Evolutionary conservation across 2,888 invertebrate genomes (phyloP), one percentile per base, ranked within the genome.

Genomic region (Frankliniella fusca): DNA sequence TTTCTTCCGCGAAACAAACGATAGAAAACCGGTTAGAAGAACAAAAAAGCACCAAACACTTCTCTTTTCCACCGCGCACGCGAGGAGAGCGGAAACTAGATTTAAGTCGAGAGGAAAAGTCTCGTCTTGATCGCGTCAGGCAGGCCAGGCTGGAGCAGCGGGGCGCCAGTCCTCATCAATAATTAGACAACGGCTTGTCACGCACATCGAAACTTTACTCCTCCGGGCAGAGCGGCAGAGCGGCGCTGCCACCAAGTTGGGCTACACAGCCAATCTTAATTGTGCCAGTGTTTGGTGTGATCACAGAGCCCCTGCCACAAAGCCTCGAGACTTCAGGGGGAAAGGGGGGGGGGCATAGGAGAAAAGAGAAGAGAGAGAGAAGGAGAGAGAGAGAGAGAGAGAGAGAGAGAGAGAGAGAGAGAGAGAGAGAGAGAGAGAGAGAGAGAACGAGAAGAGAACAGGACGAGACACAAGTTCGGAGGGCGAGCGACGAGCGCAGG

Each of bases 391-490:
- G 81, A 38, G 81, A 79, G 82, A 23, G 65, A 65, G 27, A 50
- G 48, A 80, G 50, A 82, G 80, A 82, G 80, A 49, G 48, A 81
- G 50, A 80, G 28, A 61, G 48, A 27, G 81, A 81, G 49, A 76
- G 81, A 48, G 76, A 79, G 81, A 81, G 15, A 27, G 79, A 76
- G 61, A 80, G 80, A 80, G 49, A 38, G 81, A 79, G 82, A 23
- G 65, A 65, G 27, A 50, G 48, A 80, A 76, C 80, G 80, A 82
- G 80, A 49, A 81, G 50, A 80, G 28, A 61, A 12, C 50, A 70
- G 82, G 82, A 80, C 61, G 27, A 10, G 81, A 38, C 23, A 80
- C 23, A 27, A 81, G 81, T 23, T 27, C 61, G 76, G 80, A 80
- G 79, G 50, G 61, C 12, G 38, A 38, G 38, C 38, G 38, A 38